Base-by-base conservation (phyloP, 2,113 vertebrate species). In the Mirza zaza region DNA sequence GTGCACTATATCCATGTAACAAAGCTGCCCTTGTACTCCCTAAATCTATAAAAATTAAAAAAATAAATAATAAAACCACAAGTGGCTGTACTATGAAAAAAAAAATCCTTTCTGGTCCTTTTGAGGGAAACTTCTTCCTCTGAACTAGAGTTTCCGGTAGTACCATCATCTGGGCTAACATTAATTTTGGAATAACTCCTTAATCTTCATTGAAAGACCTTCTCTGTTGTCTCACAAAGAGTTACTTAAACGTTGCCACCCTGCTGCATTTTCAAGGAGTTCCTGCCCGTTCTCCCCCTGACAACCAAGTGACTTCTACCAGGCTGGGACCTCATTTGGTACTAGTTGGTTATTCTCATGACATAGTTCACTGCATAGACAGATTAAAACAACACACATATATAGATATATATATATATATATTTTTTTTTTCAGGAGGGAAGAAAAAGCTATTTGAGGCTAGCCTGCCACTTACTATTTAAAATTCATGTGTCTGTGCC, bases 401-500 rank as follows among this genome's bases (percentile, higher is more conserved):
- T 10, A n/a, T n/a, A 5, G 11, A 10, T 36, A n/a, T n/a, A 5
- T 21, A 10, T 36, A 0, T 21, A 21, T 10, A 34, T 34, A 21
- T 27, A 13, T 3, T 42, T 34, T 14, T 12, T 71, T 87, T 89
- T 52, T 5, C 17, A 63, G 27, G 52, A n/a, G 48, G 87, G 25
- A 61, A 57, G 4, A 42, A 73, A 32, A 71, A 65, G 96, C 39
- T 77, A 68, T 89, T 67, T 91, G 73, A 59, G 79, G 77, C 14
- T 65, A 25, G 39, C 36, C 50, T 80, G 36, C 36, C 42, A 67
- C 45, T 93, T 88, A 12, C 73, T 87, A 92, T 95, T 94, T 97
- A 96, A 95, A 96, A 91, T 90, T 67, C 71, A 61, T 57, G 86
- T 81, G 36, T 85, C n/a, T 45, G 21, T n/a, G 48, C 39, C 76